Conservation (phyloP, 2,888 invertebrate species). For the Phyto melanocephala region DNA sequence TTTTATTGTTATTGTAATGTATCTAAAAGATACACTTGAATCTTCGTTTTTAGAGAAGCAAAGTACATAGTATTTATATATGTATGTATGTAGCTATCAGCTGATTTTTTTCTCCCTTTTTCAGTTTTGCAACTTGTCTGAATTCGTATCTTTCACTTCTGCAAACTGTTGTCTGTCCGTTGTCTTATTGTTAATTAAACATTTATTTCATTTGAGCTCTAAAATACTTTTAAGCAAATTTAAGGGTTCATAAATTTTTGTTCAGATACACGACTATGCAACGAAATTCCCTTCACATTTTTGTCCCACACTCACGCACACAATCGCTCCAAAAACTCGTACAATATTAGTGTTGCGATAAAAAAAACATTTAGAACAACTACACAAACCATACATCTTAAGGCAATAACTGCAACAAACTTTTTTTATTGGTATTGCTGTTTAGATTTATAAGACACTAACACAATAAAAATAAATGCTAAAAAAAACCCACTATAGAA, state of each 20-base stretch:
- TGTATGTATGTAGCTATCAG: no score
- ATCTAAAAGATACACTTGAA: conserved; percentile 72
- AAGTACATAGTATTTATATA: no score
- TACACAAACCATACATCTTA: not conserved
- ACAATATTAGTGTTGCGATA: not conserved
- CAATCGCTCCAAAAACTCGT: conserved; percentile 8
- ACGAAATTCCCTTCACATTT: conserved; percentile 76
- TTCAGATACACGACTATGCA: no score
- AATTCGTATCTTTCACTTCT: not conserved
- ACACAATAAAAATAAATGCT: no score
- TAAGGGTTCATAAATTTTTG: no score
- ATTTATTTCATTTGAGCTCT: no score
- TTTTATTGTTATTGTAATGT: conserved; percentile 40
- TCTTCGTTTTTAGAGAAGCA: not conserved
- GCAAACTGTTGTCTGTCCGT: not conserved
- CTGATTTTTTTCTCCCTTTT: not conserved
- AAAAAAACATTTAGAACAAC: not conserved
- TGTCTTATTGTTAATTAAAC: not conserved
- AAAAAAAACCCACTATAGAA: not conserved
- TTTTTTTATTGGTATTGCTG: not conserved
- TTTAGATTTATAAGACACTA: no score
- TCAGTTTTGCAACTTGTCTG: not conserved
- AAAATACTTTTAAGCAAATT: no score
- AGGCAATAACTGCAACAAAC: not conserved
- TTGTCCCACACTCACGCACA: conserved; percentile 68